These are phyloP conservation scores for Clusia tigrina DNA, from an alignment of 2,888 invertebrate genomes.

Conservation along the genomic window DNA sequence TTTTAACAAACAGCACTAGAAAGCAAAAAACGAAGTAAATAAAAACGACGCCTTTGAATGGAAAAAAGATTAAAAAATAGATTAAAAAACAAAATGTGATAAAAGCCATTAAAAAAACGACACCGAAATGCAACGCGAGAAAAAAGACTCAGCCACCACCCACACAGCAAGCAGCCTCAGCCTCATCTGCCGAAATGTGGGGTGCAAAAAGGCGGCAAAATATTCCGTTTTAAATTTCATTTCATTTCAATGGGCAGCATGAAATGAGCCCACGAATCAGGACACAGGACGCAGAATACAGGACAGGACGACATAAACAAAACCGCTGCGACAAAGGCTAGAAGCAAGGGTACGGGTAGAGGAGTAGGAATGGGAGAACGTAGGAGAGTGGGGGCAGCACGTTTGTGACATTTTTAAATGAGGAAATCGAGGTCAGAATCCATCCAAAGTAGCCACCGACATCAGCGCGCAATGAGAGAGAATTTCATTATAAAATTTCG, in stretches of 20 bases:
- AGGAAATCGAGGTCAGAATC: constrained; percentile 9
- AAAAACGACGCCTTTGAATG: no score
- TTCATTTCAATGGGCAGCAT: constrained; percentile 1
- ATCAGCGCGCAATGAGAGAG: background rate
- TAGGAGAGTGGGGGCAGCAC: background rate
- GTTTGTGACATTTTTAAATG: constrained; percentile 8
- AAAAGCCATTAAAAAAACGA: background rate
- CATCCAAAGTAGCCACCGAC: background rate
- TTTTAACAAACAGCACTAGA: no score
- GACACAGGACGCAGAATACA: no score
- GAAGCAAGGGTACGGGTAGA: background rate
- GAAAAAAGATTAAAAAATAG: no score
- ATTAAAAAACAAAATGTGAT: background rate
- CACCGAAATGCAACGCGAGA: background rate
- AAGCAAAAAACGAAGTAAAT: no score
- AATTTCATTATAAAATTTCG: constrained; percentile 7
- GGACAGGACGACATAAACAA: background rate
- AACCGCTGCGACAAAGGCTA: background rate
- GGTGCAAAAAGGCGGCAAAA: background rate
- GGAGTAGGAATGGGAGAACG: background rate
- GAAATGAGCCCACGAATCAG: no score
- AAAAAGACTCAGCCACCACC: background rate
- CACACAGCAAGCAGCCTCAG: background rate
- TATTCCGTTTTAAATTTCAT: background rate
- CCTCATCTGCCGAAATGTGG: background rate